Percentiles rank a stretch among this genome's conserved stretches.
Conservation (phyloP, 2,888 invertebrate species). For the Calameuta filiformis region DNA sequence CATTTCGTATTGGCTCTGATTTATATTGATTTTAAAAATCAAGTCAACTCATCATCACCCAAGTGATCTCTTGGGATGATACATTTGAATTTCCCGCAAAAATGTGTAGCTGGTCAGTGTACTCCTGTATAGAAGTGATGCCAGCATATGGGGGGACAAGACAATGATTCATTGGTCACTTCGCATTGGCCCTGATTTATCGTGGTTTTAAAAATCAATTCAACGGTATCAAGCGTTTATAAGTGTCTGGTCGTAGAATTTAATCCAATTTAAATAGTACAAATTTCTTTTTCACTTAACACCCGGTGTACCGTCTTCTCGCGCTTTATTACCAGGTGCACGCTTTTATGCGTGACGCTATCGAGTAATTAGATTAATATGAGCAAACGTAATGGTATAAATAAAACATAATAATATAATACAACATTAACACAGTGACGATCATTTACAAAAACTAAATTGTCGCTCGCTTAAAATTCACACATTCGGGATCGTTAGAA, state of each 20-base stretch:
- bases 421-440: slow-evolving; percentile 28
- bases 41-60: neutral
- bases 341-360: neutral
- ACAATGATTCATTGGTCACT: neutral
- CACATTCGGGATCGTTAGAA: neutral
- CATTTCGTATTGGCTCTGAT: neutral
- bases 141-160: too few relatives aligned
- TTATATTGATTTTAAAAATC: neutral
- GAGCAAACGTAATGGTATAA: slow-evolving; percentile 42
- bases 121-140: too few relatives aligned
- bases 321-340: neutral
- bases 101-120: neutral
- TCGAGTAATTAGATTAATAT: slow-evolving; percentile 16
- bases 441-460: slow-evolving; percentile 21
- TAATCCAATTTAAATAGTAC: neutral
- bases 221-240: too few relatives aligned
- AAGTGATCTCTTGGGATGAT: neutral
- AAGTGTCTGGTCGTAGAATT: neutral
- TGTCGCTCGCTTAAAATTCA: neutral
- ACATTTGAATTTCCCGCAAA: neutral
- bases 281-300: neutral
- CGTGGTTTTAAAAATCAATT: too few relatives aligned
- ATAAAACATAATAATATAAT: slow-evolving; percentile 35
- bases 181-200: neutral
- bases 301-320: neutral